Evolutionary conservation across 2,797 vertebrate genomes (phyloP), one percentile per base, ranked within the genome.

Genomic region (Falco rusticolus): DNA sequence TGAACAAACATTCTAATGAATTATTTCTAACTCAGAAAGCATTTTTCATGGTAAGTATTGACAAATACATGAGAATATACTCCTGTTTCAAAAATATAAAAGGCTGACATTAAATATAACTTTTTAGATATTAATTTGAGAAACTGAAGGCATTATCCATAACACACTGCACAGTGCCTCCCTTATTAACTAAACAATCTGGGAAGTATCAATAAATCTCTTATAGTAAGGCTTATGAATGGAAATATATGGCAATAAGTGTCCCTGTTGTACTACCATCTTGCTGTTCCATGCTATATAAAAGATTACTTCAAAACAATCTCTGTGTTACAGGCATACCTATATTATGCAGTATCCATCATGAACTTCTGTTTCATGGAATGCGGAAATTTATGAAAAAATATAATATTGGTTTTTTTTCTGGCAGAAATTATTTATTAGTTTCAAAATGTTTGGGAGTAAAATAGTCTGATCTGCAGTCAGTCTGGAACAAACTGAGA

Each of bases 201-300:
- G 57, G 50, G 56, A 94, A 77, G 60, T 66, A 72, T 34, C 61
- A 60, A 88, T 74, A 93, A 92, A 85, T 56, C 22, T 78, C 59
- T 84, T 84, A 37, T 37, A 95, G 64, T 22, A 88, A 60, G 79
- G 24, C 10, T 92, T 45, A 95, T 96, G 92, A 95, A 84, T 61
- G 94, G 92, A 91, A 87, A 94, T 83, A 80, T 48, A 37, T 80
- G 19, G 29, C 64, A 94, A 70, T 72, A 81, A 88, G 72, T 57
- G 59, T 85, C 63, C 48, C 76, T 64, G 31, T 70, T 0, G 5
- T 59, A 84, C 91, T 61, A 87, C 39, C 50, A 50, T 74, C 72
- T 37, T 83, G 10, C 37, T 82, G 25, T 75, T 90, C 53, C 48
- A 48, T 71, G 63, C 78, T 82, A 88, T 41, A 79, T 33, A 94